Base-by-base conservation (phyloP, 1,140 invertebrate species). In the Drosophila triauraria region DNA sequence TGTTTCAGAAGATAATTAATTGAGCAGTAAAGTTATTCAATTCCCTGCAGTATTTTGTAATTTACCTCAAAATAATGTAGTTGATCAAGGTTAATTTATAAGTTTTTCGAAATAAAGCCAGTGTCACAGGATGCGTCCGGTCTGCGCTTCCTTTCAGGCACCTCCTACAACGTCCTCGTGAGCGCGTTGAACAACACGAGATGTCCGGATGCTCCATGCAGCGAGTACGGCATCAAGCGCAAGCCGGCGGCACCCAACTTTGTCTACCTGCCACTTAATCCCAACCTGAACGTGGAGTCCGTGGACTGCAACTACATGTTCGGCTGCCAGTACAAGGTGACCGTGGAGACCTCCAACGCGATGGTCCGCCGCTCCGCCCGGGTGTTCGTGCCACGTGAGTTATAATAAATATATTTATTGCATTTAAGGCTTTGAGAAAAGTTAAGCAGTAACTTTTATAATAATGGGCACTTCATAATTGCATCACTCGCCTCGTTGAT, bases 241-340 rank as follows among this genome's bases (percentile, higher is more conserved):
- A 92, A 87, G 25, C 85, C 85, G 0, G 9, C 46, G 8, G 23
- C 25, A 3, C 27, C 17, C 0, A 65, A 53, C 2, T 74, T 70
- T 17, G 58, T 91, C 0, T 68, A 77, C 25, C 51, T 92, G 67
- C 91, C 91, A 0, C 68, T 82, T 0, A 88, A 76, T 27, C 91
- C 91, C 9, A 91, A 78, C 40, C 50, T 70, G 27, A 85, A 80
- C 50, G 81, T 92, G 17, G 91, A 92, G 44, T 70, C 78, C 0
- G 51, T 71, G 15, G 91, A 92, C 10, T 92, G 91, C 57, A 92
- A 80, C 47, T 92, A 88, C 30, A 92, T 92, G 86, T 92, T 91
- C 17, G 91, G 81, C 3, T 92, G 91, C 27, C 76, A 83, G 35
- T 92, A 92, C 48, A 78, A 82, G 13, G 71, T 92, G 1, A 86